phyloP scores from a whole-genome alignment of 2,113 vertebrate genomes.

The Scopus umbretta region DNA sequence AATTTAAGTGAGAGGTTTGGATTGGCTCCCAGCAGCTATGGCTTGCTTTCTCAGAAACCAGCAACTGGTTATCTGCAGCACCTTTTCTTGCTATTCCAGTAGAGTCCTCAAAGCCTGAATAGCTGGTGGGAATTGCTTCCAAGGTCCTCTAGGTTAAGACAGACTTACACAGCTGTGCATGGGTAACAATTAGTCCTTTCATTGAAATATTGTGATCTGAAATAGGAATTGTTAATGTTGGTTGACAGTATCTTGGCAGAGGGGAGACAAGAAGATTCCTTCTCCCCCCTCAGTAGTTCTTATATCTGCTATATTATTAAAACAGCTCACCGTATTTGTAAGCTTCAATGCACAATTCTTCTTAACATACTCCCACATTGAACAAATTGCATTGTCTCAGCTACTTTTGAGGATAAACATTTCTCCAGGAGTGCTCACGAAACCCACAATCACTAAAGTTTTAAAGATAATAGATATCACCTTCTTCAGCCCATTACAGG shows the following conservation, averaged over 20 bases:
- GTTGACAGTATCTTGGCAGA: background rate
- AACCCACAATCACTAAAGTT: background rate
- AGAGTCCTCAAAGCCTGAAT: background rate
- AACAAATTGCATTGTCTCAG: constrained; percentile 22
- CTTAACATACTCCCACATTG: constrained; percentile 4
- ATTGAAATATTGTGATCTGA: background rate
- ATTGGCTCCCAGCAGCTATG: background rate
- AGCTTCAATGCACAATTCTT: constrained; percentile 35
- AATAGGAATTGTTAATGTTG: background rate
- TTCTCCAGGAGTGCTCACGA: background rate
- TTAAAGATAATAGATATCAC: background rate
- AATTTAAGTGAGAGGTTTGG: constrained; percentile 15
- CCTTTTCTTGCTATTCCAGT: background rate
- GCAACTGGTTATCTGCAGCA: background rate
- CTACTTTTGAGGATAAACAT: background rate
- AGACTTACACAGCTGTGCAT: background rate
- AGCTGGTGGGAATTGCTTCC: background rate
- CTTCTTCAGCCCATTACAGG: background rate
- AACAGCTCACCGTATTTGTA: constrained; percentile 49
- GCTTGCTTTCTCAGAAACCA: constrained; percentile 10
- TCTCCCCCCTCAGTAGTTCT: background rate
- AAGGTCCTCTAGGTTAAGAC: background rate
- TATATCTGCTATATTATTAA: constrained; percentile 18
- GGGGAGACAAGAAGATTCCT: background rate
- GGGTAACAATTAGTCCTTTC: background rate